A percentile compares a stretch with the other conserved stretches of the same genome.
phyloP scores from a whole-genome alignment of 2,113 vertebrate genomes.

The Cavia porcellus region DNA sequence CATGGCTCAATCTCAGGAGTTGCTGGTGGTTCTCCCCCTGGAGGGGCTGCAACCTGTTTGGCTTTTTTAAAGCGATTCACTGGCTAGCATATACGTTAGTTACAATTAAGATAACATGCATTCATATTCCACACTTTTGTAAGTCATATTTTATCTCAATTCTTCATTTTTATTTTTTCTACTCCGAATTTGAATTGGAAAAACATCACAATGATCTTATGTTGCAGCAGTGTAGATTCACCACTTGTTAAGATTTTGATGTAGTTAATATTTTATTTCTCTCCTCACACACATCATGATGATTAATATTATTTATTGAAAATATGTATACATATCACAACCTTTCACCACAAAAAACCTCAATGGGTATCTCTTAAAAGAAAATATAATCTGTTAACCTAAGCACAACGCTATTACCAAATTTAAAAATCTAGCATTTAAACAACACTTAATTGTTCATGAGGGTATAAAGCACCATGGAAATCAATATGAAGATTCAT shows the following conservation, averaged over 20 bases:
- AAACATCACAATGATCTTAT: background rate
- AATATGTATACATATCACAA: background rate
- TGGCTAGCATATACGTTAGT: background rate
- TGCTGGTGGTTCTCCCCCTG: no score
- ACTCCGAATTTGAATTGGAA: background rate
- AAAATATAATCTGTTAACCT: background rate
- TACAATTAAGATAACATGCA: background rate
- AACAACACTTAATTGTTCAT: background rate
- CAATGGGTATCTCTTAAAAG: background rate
- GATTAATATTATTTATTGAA: background rate
- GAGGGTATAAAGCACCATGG: background rate
- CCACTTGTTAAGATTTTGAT: slow-evolving; percentile 13
- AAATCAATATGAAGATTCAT: background rate
- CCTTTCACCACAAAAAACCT: background rate
- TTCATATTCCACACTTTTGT: background rate
- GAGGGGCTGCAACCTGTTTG: no score
- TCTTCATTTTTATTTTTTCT: background rate
- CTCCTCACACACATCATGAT: background rate
- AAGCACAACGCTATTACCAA: background rate
- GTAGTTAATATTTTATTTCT: background rate
- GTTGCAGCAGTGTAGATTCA: background rate
- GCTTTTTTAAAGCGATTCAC: background rate
- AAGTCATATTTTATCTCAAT: background rate
- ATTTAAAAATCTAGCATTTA: background rate
- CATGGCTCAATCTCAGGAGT: no score